Conservation (phyloP, 2,113 vertebrate genomes). For the Aphelocoma coerulescens region DNA sequence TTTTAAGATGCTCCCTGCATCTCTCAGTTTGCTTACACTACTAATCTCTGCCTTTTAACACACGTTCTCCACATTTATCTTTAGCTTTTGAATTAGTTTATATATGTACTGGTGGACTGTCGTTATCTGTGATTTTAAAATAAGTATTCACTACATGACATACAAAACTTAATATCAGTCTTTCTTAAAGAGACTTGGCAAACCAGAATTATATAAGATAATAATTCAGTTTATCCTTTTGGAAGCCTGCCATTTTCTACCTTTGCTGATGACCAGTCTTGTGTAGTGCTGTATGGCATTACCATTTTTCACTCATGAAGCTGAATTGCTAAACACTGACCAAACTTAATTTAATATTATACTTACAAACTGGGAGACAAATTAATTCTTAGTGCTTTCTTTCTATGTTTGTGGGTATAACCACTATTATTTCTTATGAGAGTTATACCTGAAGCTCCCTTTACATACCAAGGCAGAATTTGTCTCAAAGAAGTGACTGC, state of each 20-base stretch:
- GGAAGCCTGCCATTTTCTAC: not conserved
- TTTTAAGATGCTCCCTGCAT: not conserved
- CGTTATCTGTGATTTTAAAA: not conserved
- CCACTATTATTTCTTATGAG: not conserved
- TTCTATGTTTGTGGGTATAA: not conserved
- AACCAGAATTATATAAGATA: not conserved
- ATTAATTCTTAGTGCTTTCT: not conserved
- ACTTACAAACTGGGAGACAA: not conserved
- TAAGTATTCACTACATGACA: not conserved
- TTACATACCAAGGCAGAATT: not conserved
- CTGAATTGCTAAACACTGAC: not conserved
- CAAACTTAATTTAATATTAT: not conserved
- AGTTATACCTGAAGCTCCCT: not conserved
- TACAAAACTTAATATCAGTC: not conserved
- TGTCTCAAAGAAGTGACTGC: not conserved
- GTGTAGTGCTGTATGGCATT: not conserved
- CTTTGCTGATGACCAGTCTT: not conserved
- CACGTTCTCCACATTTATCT: not conserved
- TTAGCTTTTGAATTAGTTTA: not conserved
- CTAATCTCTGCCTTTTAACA: not conserved
- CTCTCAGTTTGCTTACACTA: not conserved
- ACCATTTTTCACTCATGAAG: not conserved
- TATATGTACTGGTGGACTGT: not conserved
- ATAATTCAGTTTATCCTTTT: not conserved
- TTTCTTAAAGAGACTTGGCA: not conserved